Percentiles rank a stretch among this genome's conserved stretches.
Conservation (phyloP, 2,888 invertebrate species). For the Serripes groenlandicus region DNA sequence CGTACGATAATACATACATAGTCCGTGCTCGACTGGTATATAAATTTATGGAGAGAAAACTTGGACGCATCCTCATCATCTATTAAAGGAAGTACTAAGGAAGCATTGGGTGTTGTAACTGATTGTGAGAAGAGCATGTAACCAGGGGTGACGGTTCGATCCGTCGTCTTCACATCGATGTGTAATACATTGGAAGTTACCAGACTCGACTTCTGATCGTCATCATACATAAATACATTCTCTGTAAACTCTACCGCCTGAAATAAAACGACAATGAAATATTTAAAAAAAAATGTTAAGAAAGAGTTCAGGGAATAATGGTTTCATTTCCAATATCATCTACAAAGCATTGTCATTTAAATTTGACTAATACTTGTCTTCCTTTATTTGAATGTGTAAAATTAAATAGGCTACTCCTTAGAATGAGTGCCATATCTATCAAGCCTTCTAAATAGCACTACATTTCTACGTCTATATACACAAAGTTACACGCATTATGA, state of each 20-base stretch:
- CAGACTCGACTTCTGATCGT: slow-evolving; percentile 47
- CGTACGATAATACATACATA: slow-evolving; percentile 53
- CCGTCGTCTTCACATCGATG: slow-evolving; percentile 52
- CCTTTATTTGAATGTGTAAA: too few relatives aligned
- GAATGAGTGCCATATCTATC: too few relatives aligned
- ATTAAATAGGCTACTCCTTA: too few relatives aligned
- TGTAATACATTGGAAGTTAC: slow-evolving; percentile 58
- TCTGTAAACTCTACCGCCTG: slow-evolving; percentile 59
- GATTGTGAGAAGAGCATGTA: slow-evolving; percentile 48
- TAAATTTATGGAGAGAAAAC: slow-evolving; percentile 68
- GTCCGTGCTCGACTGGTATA: slow-evolving; percentile 60
- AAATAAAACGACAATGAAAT: too few relatives aligned
- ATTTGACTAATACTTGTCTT: too few relatives aligned
- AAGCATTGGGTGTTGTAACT: slow-evolving; percentile 39
- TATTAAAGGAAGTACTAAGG: slow-evolving; percentile 32
- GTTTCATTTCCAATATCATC: too few relatives aligned
- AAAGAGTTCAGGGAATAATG: too few relatives aligned
- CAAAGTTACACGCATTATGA: too few relatives aligned
- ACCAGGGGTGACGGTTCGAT: slow-evolving; percentile 31
- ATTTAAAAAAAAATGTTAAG: too few relatives aligned
- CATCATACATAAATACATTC: slow-evolving; percentile 64
- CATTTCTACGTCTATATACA: too few relatives aligned
- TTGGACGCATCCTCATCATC: slow-evolving; percentile 69
- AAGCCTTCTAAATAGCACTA: too few relatives aligned
- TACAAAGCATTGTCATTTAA: too few relatives aligned